Evolutionary conservation across 2,113 vertebrate species (phyloP).

Genomic region (Eurypyga helias): DNA sequence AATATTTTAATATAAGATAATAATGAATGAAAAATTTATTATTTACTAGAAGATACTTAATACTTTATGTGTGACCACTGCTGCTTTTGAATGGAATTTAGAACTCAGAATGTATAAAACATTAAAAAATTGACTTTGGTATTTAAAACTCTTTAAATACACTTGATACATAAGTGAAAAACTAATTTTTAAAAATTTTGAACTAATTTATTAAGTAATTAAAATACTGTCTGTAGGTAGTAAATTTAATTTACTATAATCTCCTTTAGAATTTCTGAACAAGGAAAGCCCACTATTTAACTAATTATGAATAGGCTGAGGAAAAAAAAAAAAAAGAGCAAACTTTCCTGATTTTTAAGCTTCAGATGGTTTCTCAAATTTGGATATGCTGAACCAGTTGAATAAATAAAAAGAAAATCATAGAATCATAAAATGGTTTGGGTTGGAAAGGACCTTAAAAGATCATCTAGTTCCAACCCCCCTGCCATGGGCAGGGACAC

Average conservation of each 20-base stretch:
- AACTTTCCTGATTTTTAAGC: background rate
- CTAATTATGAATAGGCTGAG: background rate
- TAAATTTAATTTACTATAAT: background rate
- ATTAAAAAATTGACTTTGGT: background rate
- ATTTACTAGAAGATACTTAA: background rate
- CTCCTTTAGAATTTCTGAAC: background rate
- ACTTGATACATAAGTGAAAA: background rate
- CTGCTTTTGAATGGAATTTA: background rate
- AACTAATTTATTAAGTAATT: background rate
- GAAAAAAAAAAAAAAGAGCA: background rate
- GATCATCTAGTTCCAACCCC: no score
- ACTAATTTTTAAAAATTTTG: background rate
- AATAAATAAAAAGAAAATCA: slow-evolving; percentile 4
- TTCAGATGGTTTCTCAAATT: background rate
- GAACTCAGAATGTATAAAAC: background rate
- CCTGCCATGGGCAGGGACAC: no score
- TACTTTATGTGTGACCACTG: background rate
- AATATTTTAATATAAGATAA: background rate
- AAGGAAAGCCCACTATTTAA: background rate
- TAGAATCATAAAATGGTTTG: no score
- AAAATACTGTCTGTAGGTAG: background rate
- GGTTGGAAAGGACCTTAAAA: no score
- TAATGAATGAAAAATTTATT: background rate
- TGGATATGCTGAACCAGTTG: background rate
- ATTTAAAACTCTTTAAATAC: background rate